Percentiles rank a stretch among this genome's conserved stretches.
These are phyloP conservation scores for Liparis tanakae DNA, from an alignment of 2,797 vertebrate genomes.

Conservation along the genomic window DNA sequence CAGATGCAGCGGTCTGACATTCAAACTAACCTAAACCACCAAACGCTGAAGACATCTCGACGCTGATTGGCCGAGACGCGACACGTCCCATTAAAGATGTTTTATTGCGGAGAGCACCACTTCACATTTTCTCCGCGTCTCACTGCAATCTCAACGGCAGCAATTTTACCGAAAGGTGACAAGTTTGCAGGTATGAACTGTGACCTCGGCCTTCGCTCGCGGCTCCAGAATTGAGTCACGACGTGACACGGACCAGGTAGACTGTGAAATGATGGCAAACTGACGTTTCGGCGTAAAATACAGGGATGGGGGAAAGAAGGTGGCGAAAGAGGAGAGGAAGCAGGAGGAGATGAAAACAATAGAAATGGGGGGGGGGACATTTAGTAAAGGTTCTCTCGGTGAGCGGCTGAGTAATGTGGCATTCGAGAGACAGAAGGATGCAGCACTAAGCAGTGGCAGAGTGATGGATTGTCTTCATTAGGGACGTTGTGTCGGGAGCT, in stretches of 20 bases:
- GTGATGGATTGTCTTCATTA: slow-evolving; percentile 60
- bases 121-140: too few species aligned
- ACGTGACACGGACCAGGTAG: background rate
- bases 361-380: background rate
- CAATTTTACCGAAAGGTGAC: too few species aligned
- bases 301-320: background rate
- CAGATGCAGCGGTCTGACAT: too few species aligned
- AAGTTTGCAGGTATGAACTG: too few species aligned
- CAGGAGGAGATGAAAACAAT: background rate
- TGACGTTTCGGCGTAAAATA: background rate
- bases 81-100: too few species aligned
- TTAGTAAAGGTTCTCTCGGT: slow-evolving; percentile 11
- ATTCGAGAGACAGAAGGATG: slow-evolving; percentile 11
- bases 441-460: slow-evolving; percentile 8
- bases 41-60: too few species aligned
- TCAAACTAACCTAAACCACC: too few species aligned
- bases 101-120: too few species aligned
- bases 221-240: background rate
- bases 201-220: background rate
- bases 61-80: too few species aligned
- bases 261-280: background rate
- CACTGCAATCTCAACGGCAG: too few species aligned
- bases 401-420: slow-evolving; percentile 9
- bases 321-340: background rate
- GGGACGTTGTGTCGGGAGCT: slow-evolving; percentile 7